Evolutionary conservation across 2,888 invertebrate genomes (phyloP).

Genomic region (Tachina lurida): DNA sequence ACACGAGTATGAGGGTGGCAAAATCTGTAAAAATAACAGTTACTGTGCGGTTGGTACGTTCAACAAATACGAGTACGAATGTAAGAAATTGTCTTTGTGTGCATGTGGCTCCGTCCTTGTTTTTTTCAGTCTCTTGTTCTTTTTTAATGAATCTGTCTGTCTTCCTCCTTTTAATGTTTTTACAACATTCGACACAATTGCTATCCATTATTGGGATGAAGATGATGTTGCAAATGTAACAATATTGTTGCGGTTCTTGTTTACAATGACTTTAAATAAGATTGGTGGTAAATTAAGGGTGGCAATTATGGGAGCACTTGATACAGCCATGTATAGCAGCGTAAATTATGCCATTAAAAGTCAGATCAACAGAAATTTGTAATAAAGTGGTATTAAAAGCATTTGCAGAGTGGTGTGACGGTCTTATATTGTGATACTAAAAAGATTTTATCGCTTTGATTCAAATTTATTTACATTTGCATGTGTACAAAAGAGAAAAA

Average conservation of each 20-base stretch:
- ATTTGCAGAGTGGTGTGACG: slow-evolving; percentile 61
- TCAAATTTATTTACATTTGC: background rate
- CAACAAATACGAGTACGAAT: background rate
- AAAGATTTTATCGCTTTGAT: slow-evolving; percentile 16
- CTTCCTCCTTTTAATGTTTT: slow-evolving; percentile 19
- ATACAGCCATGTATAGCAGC: slow-evolving; percentile 57
- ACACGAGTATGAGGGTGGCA: slow-evolving; percentile 49
- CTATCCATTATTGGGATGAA: slow-evolving; percentile 22
- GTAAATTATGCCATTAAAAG: slow-evolving; percentile 66
- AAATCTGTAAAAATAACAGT: slow-evolving; percentile 11
- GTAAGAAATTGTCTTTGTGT: slow-evolving; percentile 1
- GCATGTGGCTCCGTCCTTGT: slow-evolving; percentile 28
- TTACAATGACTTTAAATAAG: slow-evolving; percentile 52
- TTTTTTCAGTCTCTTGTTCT: slow-evolving; percentile 11
- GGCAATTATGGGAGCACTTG: slow-evolving; percentile 58
- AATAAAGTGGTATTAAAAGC: slow-evolving; percentile 64
- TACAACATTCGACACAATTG: slow-evolving; percentile 1
- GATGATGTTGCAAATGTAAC: slow-evolving; percentile 46
- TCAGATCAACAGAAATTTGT: slow-evolving; percentile 53
- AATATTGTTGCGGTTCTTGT: slow-evolving; percentile 52
- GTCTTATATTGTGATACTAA: slow-evolving; percentile 48
- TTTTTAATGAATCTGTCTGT: slow-evolving; percentile 35
- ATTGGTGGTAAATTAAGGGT: slow-evolving; percentile 62
- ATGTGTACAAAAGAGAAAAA: too few species aligned
- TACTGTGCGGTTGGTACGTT: background rate